A percentile compares a stretch with the other conserved stretches of the same genome.
Conservation (phyloP, 2,113 vertebrate genomes). For the Charadrius vociferus region DNA sequence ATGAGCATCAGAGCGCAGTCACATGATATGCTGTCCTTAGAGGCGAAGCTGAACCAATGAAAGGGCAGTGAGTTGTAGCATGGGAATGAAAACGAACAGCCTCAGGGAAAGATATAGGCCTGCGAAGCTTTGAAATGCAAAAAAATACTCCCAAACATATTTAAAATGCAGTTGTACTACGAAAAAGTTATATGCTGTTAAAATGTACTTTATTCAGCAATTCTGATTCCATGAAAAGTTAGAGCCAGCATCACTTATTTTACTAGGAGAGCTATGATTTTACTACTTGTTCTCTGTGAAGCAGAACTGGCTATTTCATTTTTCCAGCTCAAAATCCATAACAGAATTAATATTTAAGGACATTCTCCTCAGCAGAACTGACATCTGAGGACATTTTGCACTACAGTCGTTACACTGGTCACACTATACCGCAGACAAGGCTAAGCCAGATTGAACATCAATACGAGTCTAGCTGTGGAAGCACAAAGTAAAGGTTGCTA, state of each 20-base stretch:
- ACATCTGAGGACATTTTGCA: background rate
- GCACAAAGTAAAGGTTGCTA: background rate
- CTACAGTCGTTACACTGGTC: background rate
- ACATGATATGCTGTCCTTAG: background rate
- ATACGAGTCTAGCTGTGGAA: background rate
- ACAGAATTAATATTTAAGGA: background rate
- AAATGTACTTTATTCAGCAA: background rate
- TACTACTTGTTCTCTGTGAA: background rate
- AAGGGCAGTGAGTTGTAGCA: background rate
- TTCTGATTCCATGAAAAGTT: background rate
- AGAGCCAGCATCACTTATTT: conserved; percentile 1
- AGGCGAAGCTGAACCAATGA: background rate
- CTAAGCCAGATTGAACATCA: background rate
- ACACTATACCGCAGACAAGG: background rate
- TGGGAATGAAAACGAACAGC: background rate
- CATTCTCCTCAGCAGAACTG: background rate
- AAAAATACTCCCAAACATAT: background rate
- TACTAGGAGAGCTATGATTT: background rate
- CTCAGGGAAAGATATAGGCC: background rate
- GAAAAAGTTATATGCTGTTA: background rate
- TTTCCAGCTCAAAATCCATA: background rate
- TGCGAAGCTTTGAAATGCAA: background rate
- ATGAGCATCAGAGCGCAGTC: background rate
- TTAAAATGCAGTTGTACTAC: background rate
- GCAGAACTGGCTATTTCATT: background rate